Conservation (phyloP, 2,797 vertebrate species). For the Leptodactylus fallax region DNA sequence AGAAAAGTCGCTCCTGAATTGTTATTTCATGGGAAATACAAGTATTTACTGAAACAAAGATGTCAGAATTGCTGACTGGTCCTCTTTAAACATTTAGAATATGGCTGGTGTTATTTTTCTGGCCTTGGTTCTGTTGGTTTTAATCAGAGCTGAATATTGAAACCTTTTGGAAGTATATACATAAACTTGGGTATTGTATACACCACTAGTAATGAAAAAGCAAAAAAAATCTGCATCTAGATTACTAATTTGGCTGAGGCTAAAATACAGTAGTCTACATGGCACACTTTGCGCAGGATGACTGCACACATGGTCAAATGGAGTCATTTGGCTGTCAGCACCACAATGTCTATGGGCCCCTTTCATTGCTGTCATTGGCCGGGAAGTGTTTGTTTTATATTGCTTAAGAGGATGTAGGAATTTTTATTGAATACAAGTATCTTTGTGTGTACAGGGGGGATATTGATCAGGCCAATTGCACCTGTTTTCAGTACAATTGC, state of each 20-base stretch:
- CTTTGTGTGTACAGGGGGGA: background rate
- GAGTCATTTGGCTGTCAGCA: constrained; percentile 17
- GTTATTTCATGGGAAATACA: too few species aligned
- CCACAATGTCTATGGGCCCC: background rate
- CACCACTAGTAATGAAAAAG: background rate
- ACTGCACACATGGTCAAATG: constrained; percentile 11
- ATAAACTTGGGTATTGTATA: background rate
- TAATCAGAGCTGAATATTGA: too few species aligned
- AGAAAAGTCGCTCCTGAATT: too few species aligned
- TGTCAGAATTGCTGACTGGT: too few species aligned
- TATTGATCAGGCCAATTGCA: background rate
- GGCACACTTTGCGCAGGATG: constrained; percentile 2
- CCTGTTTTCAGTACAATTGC: background rate
- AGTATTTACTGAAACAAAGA: too few species aligned
- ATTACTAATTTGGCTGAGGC: background rate
- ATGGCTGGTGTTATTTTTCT: too few species aligned
- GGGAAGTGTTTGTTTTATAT: constrained; percentile 1
- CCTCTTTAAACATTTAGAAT: too few species aligned
- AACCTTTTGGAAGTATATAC: too few species aligned
- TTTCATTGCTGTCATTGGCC: constrained; percentile 6
- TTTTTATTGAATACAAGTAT: background rate
- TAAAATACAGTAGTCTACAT: background rate
- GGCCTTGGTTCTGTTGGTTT: background rate
- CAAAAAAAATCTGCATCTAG: background rate
- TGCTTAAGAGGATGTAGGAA: background rate